Evolutionary conservation across 2,113 vertebrate genomes (phyloP).

Genomic region (Falcunculus frontatus): DNA sequence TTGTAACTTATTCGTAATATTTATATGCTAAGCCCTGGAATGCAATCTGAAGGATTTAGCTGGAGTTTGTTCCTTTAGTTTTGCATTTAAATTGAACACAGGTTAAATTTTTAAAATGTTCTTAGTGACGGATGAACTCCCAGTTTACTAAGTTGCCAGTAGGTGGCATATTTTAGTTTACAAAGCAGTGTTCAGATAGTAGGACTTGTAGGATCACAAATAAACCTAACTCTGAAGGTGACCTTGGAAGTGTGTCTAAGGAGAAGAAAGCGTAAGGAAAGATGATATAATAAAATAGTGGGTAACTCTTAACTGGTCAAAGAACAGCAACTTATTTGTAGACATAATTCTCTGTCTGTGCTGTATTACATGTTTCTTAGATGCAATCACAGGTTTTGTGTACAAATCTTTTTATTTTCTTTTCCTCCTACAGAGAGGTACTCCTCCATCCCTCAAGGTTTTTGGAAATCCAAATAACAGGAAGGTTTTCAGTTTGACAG

Average conservation of each 20-base stretch:
- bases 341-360: neutral
- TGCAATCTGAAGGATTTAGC: neutral
- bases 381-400: neutral
- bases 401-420: neutral
- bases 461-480: neutral
- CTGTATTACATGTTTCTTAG: neutral
- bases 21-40: neutral
- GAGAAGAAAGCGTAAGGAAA: neutral
- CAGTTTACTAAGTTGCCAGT: neutral
- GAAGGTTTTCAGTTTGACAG: neutral
- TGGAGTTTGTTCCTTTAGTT: neutral
- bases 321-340: neutral
- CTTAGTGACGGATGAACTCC: neutral
- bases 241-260: neutral
- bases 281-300: neutral
- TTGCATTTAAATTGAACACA: neutral
- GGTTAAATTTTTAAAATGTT: neutral
- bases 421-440: accelerated
- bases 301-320: neutral
- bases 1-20: neutral
- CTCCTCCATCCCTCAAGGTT: neutral
- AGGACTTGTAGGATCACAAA: too few relatives aligned
- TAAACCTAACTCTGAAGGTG: neutral
- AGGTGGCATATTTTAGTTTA: slow-evolving; percentile 12
- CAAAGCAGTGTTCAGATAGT: accelerated